These are phyloP conservation scores for Coracias cyanogaster DNA, from an alignment of 2,797 vertebrate species.

Conservation along the genomic window DNA sequence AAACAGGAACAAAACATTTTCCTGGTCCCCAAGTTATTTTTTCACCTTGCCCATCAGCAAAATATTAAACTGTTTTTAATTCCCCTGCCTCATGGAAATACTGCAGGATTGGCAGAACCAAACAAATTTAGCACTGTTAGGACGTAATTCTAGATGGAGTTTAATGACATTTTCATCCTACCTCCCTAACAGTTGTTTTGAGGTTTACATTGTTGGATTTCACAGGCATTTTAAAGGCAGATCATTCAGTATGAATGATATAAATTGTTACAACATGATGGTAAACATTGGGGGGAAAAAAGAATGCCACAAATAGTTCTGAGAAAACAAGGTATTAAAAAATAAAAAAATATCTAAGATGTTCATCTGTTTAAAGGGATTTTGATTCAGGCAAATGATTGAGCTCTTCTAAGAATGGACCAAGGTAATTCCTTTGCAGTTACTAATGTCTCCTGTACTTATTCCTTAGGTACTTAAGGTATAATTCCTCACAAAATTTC, in stretches of 20 bases:
- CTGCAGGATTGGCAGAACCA: not conserved
- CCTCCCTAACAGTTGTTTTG: not conserved
- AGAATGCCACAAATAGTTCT: not conserved
- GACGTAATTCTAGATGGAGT: not conserved
- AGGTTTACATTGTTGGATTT: not conserved
- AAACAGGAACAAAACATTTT: not conserved
- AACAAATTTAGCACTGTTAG: not conserved
- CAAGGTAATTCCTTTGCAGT: not conserved
- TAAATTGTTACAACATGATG: not conserved
- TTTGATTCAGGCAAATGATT: not conserved
- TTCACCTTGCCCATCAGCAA: not conserved
- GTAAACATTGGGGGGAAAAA: not conserved
- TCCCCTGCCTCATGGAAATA: not conserved
- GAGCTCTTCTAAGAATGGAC: not conserved
- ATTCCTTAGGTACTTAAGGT: not conserved
- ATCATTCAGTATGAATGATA: not conserved
- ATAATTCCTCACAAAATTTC: not conserved
- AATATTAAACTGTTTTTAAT: not conserved
- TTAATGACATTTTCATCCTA: not conserved
- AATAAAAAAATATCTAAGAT: not conserved
- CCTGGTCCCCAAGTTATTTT: not conserved
- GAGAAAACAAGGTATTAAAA: not conserved
- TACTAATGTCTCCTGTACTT: not conserved
- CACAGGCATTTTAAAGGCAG: not conserved
- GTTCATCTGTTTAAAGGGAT: not conserved